Base-by-base conservation (phyloP, 2,113 vertebrate genomes). In the Psittacus erithacus region DNA sequence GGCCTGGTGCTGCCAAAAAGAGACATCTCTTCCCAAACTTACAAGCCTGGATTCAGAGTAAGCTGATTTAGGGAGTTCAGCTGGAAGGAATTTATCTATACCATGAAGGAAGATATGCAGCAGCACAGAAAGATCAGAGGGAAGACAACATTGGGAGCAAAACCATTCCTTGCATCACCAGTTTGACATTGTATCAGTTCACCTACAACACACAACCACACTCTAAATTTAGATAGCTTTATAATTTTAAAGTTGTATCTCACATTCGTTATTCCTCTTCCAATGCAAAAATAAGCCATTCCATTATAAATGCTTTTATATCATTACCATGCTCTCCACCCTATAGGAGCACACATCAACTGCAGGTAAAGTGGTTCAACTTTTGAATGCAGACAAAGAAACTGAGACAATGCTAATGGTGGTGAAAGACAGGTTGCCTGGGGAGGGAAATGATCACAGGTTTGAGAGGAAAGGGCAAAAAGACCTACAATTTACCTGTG, bases 201-300 rank as follows among this genome's bases (percentile, higher is more conserved):
- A 55, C 82, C 69, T 39, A 46, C 82, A 71, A 67, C 3, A 74
- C 87, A 64, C 64, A 39, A 33, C 31, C 74, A 41, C 38, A 6
- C 79, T 78, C 81, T 88, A 93, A 82, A 95, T 94, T 94, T 95
- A 88, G 89, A 91, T 17, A 81, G 85, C 63, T 96, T 92, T 82
- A 16, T 24, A 44, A 33, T 71, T 77, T 29, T 22, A 49, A 86
- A 93, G 85, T 68, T 76, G 4, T 22, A 10, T 35, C 82, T 91
- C 85, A 77, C 1, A 0, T 15, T 88, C 71, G 57, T 95, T 93
- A 93, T 86, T 92, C 90, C 63, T 65, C 75, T 94, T 55, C 75
- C 71, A 70, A 9, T 24, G n/a, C 49, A 69, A 77, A 52, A 89
- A 91, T 13, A 57, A 95, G 84, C 77, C 38, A 0, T 60, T 38